Percentiles rank a stretch among this genome's conserved stretches.
Evolutionary conservation across 1,140 invertebrate species (phyloP).

Genomic region (Orussus abietinus): DNA sequence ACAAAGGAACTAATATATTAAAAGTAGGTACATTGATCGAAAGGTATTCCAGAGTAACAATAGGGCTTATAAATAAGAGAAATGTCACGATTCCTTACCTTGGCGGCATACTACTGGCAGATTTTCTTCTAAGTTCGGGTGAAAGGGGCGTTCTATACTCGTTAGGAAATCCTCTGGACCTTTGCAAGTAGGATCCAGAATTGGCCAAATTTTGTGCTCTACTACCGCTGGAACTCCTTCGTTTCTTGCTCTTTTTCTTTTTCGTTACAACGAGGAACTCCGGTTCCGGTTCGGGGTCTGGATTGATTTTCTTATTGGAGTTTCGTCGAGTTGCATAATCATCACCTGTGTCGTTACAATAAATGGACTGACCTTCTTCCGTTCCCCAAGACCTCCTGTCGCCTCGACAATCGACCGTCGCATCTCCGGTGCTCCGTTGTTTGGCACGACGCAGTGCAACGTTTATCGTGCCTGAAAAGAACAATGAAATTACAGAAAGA

Average conservation of each 20-base stretch:
- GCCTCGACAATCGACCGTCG: conserved; percentile 45
- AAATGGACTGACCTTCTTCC: conserved; percentile 56
- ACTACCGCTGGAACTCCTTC: conserved; percentile 49
- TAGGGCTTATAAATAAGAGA: background rate
- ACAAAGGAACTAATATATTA: too few species aligned
- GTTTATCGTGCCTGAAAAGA: conserved; percentile 49
- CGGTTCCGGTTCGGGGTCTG: conserved; percentile 44
- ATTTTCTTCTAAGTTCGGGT: conserved; percentile 46
- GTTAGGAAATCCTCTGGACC: conserved; percentile 40
- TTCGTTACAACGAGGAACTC: conserved; percentile 72
- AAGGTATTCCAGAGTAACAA: too few species aligned
- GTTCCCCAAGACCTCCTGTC: conserved; percentile 62
- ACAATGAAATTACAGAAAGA: conserved; percentile 17
- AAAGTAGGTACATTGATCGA: too few species aligned
- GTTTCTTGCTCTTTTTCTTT: conserved; percentile 67
- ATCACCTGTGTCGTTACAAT: conserved; percentile 48
- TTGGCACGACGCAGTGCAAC: conserved; percentile 45
- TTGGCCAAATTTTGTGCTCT: conserved; percentile 44
- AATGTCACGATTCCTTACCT: conserved; percentile 31
- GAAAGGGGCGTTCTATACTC: conserved; percentile 46
- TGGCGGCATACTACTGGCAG: conserved; percentile 50
- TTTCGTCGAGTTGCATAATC: conserved; percentile 44
- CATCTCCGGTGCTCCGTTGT: conserved; percentile 43
- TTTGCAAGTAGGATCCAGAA: conserved; percentile 43
- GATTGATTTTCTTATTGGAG: conserved; percentile 42